Base-by-base conservation (phyloP, 2,888 invertebrate species). In the Drosophila fulvimacula region DNA sequence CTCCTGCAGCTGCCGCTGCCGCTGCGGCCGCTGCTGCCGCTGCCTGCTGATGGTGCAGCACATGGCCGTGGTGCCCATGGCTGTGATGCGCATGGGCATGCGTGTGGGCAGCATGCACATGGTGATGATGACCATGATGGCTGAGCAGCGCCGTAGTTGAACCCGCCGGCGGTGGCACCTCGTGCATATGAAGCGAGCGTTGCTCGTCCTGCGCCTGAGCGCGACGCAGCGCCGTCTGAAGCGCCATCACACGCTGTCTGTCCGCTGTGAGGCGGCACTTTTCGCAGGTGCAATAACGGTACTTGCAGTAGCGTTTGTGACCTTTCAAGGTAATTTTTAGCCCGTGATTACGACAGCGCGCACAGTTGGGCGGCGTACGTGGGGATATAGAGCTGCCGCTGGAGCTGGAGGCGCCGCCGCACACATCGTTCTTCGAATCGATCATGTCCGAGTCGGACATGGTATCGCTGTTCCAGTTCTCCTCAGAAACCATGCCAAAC, bases 291-390 rank as follows among this genome's bases (percentile, higher is more conserved):
- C 98, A 98, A 91, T 95, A 94, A 75, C 97, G 95, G 93, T 94
- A 98, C 89, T 95, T 95, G 94, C 98, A 98, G 93, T 97, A 97
- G 34, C 97, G 94, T 92, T 98, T 98, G 93, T 98, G 98, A 17
- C 97, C 98, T 93, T 97, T 97, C 76, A 98, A 94, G 92, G 95
- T 95, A 79, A 97, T 96, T 92, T 97, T 97, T 90, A 97, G 94
- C n/a, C 96, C 95, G 93, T 98, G 98, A 93, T 98, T 98, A 69
- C 97, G 94, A 93, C 98, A 98, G 32, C 98, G 95, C 48, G 97
- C 97, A 93, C 98, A 98, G 93, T 97, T 98, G 19, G 98, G 98
- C 9, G 97, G 97, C 73, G 97, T 96, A 67, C 97, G 94, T 17
- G 96, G 95, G 51, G 94, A 94, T 63, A 93, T 93, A 61, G 95